Conservation (phyloP, 2,888 invertebrate genomes). For the Muscina levida region DNA sequence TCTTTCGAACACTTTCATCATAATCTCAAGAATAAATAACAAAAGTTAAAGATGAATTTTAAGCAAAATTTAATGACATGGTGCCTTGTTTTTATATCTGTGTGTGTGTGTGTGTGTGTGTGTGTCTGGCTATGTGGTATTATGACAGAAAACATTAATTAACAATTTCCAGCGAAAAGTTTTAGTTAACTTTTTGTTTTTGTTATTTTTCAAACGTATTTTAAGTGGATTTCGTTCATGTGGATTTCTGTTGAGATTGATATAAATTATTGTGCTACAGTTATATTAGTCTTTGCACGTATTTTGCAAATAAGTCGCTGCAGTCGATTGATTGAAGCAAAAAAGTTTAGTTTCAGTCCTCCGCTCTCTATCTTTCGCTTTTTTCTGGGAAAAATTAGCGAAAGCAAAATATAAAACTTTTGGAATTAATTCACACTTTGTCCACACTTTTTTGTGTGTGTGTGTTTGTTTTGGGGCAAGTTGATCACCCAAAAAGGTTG, state of each 20-base stretch:
- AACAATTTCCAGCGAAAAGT: constrained; percentile 47
- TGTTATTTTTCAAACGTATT: constrained; percentile 19
- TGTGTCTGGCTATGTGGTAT: not conserved
- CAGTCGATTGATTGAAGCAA: constrained; percentile 46
- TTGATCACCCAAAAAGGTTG: too few species aligned
- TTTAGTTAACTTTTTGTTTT: constrained; percentile 4
- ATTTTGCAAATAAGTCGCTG: constrained; percentile 19
- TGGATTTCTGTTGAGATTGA: constrained; percentile 6
- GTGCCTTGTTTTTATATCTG: not conserved
- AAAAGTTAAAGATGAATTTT: too few species aligned
- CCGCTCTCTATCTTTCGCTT: constrained; percentile 31
- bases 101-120: not conserved
- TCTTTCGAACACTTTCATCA: not conserved
- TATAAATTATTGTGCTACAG: not conserved
- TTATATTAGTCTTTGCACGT: constrained; percentile 55
- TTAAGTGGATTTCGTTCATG: constrained; percentile 20
- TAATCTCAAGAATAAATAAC: not conserved
- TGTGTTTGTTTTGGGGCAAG: not conserved
- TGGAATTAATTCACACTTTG: constrained; percentile 39
- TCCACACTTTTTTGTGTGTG: not conserved
- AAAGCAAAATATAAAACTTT: constrained; percentile 16
- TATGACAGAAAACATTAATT: constrained; percentile 46
- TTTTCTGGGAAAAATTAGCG: constrained; percentile 4
- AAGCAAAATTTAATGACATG: not conserved
- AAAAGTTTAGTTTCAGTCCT: too few species aligned